These are phyloP conservation scores for Stegostoma tigrinum DNA, from an alignment of 2,113 vertebrate genomes.

Conservation along the genomic window DNA sequence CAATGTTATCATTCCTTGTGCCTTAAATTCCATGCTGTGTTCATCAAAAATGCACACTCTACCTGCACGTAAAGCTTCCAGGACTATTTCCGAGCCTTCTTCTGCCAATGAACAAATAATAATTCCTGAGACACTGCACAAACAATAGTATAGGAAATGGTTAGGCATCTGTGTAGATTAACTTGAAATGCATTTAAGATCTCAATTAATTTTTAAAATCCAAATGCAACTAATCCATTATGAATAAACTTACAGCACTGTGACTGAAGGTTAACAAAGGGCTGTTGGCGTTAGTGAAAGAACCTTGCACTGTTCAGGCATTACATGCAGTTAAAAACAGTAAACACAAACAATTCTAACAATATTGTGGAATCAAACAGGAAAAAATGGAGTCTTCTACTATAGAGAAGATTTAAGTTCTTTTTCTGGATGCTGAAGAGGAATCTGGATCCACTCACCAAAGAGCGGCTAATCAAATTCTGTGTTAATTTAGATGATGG, in stretches of 20 bases:
- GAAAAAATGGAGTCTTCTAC: background rate
- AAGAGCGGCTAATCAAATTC: background rate
- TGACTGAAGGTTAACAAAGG: background rate
- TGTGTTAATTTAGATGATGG: background rate
- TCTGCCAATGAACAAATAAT: slow-evolving; percentile 44
- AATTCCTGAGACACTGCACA: slow-evolving; percentile 47
- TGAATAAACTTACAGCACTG: background rate
- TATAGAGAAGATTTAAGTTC: background rate
- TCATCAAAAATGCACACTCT: background rate
- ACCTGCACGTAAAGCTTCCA: slow-evolving; percentile 45
- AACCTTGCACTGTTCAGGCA: background rate
- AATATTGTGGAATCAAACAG: background rate
- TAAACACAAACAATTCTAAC: background rate
- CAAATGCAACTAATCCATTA: background rate
- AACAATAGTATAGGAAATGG: slow-evolving; percentile 8
- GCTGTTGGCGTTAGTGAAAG: background rate
- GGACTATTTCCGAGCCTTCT: slow-evolving; percentile 42
- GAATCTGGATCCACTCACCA: background rate
- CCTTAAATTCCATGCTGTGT: background rate
- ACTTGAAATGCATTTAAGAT: background rate
- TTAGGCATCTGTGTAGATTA: background rate
- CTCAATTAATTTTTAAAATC: background rate
- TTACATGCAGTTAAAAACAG: background rate
- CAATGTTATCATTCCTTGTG: background rate
- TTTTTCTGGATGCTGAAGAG: background rate